phyloP scores from a whole-genome alignment of 1,140 invertebrate species.

The Sipha flava region DNA sequence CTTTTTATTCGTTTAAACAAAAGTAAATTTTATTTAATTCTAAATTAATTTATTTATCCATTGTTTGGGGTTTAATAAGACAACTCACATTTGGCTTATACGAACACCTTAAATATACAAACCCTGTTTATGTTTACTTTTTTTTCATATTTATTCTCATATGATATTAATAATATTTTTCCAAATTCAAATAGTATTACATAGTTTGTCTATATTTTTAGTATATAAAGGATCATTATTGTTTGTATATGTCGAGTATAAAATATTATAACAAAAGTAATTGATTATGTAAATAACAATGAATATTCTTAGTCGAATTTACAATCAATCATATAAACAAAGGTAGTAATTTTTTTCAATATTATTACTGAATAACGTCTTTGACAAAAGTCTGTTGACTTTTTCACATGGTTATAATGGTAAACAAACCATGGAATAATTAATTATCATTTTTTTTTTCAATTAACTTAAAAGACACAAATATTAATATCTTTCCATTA shows the following conservation, averaged over 20 bases:
- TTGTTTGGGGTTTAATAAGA: too few relatives aligned
- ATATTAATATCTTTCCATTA: too few relatives aligned
- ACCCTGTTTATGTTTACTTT: too few relatives aligned
- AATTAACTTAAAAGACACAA: background rate
- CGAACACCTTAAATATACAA: too few relatives aligned
- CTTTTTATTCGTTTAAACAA: too few relatives aligned
- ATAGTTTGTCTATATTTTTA: too few relatives aligned
- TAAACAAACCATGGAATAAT: background rate
- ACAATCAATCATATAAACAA: conserved; percentile 25
- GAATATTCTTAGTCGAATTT: background rate
- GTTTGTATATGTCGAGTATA: background rate
- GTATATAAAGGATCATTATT: background rate
- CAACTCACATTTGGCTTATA: too few relatives aligned
- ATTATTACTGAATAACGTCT: background rate
- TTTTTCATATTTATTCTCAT: too few relatives aligned
- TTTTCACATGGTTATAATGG: background rate
- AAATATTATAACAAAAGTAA: background rate
- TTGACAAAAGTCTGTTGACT: background rate
- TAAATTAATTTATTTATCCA: too few relatives aligned
- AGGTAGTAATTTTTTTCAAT: background rate
- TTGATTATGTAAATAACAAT: conserved; percentile 1
- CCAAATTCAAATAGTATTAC: too few relatives aligned
- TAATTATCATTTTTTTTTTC: background rate
- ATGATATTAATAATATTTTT: too few relatives aligned
- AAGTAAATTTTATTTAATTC: too few relatives aligned